Percentiles rank a stretch among this genome's conserved stretches.
phyloP scores from a whole-genome alignment of 2,888 invertebrate genomes.

The Chironomus tentans region DNA sequence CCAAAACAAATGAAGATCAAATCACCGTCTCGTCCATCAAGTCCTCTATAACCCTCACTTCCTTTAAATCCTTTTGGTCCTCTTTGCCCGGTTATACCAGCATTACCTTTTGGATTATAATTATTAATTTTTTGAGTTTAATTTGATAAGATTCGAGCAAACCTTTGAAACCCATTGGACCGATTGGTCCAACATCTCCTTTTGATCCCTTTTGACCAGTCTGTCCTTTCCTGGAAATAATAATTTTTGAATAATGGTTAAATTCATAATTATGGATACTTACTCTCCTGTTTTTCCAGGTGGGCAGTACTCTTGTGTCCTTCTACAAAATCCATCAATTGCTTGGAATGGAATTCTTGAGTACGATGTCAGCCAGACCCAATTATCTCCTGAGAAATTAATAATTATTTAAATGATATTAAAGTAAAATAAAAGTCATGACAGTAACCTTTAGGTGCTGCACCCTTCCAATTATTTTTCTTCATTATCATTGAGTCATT shows the following conservation, averaged over 20 bases:
- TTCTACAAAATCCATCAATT: conserved; percentile 75
- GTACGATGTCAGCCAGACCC: conserved; percentile 81
- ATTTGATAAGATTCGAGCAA: no score
- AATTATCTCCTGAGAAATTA: conserved; percentile 48
- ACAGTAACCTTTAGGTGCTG: conserved; percentile 51
- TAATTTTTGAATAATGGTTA: no score
- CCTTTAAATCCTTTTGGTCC: conserved; percentile 52
- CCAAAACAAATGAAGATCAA: not conserved
- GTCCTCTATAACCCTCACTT: conserved; percentile 53
- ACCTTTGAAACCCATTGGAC: not conserved
- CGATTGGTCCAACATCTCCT: not conserved
- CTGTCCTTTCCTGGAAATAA: not conserved
- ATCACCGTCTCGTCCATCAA: conserved; percentile 49
- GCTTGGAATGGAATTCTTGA: conserved; percentile 77
- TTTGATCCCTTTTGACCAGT: not conserved
- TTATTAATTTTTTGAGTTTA: no score
- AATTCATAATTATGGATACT: conserved; percentile 42
- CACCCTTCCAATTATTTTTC: conserved; percentile 53
- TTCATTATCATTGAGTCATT: conserved; percentile 54
- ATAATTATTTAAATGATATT: no score
- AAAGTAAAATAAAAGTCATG: no score
- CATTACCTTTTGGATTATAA: no score
- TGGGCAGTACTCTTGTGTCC: conserved; percentile 73
- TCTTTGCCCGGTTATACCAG: conserved; percentile 53
- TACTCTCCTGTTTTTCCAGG: conserved; percentile 54